A percentile compares a stretch with the other conserved stretches of the same genome.
Conservation (phyloP, 2,113 vertebrate genomes). For the Ameiurus melas region DNA sequence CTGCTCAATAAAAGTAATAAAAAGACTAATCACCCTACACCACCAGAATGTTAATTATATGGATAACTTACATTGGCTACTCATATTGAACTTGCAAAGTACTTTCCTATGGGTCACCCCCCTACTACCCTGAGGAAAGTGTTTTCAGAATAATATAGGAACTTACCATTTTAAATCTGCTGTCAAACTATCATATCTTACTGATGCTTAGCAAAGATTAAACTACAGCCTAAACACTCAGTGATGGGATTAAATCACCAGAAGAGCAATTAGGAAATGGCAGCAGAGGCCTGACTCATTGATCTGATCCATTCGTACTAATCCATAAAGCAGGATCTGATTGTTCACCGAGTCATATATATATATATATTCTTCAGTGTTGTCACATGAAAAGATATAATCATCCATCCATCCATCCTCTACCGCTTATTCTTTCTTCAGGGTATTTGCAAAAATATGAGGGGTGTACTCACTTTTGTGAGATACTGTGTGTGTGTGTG, state of each 20-base stretch:
- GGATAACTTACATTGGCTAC: conserved; percentile 25
- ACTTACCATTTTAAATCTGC: background rate
- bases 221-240: background rate
- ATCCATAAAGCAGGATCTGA: conserved; percentile 42
- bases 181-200: background rate
- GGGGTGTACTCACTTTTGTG: no score
- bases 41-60: conserved; percentile 52
- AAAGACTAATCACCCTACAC: conserved; percentile 31
- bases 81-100: conserved; percentile 18
- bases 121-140: background rate
- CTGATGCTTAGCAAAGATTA: background rate
- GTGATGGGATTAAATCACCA: conserved; percentile 15
- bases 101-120: background rate
- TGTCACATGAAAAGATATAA: no score
- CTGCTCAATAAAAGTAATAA: conserved; percentile 16
- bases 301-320: conserved; percentile 54
- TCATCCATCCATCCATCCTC: no score
- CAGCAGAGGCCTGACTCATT: conserved; percentile 29
- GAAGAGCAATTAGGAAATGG: conserved; percentile 32
- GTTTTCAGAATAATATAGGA: conserved; percentile 3
- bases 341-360: conserved; percentile 58
- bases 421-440: no score
- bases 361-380: no score
- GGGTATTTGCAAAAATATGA: no score
- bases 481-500: no score